Base-by-base conservation (phyloP, 2,113 vertebrate species). In the Psilopogon haemacephalus region DNA sequence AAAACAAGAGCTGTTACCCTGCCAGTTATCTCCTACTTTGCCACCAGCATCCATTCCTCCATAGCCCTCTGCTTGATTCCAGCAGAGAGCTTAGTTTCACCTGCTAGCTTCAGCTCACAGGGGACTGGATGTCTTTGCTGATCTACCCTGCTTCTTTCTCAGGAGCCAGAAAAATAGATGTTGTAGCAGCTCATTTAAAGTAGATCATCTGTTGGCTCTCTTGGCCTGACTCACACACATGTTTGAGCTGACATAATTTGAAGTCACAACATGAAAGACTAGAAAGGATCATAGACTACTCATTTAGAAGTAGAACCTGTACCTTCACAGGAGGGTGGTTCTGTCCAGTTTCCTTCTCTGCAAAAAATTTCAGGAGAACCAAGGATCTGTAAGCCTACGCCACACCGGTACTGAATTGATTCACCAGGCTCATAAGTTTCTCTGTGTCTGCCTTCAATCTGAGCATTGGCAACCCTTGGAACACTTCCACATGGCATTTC, bases 301-400 rank as follows among this genome's bases (percentile, higher is more conserved):
- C 24, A 28, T 18, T 60, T 32, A 28, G n/a, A 79, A 84, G n/a
- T 10, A 72, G 58, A 86, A 69, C 14, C 8, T 15, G 1, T 96
- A 97, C 96, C 95, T 35, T 95, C 14, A 74, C 95, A 97, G 54
- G 38, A 15, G 7, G 95, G 96, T 0, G 21, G 54, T 52, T 16
- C 14, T 65, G 94, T 86, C 96, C 96, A 97, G 0, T 91, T 96
- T 68, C 95, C 95, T 55, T 27, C n/a, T 84, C 78, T 91, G 93
- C 95, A 96, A 44, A 89, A 32, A 62, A 95, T 95, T 95, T 96
- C 94, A 0, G 93, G 93, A 13, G 26, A 1, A 27, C 74, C 94
- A 54, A 16, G 5, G 54, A 8, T n/a, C 48, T 13, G 48, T 59
- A 91, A 96, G 27, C 93, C 94, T 23, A 12, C 5, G 32, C 35